These are phyloP conservation scores for Aphidius ervi DNA, from an alignment of 1,140 invertebrate genomes.

Conservation along the genomic window DNA sequence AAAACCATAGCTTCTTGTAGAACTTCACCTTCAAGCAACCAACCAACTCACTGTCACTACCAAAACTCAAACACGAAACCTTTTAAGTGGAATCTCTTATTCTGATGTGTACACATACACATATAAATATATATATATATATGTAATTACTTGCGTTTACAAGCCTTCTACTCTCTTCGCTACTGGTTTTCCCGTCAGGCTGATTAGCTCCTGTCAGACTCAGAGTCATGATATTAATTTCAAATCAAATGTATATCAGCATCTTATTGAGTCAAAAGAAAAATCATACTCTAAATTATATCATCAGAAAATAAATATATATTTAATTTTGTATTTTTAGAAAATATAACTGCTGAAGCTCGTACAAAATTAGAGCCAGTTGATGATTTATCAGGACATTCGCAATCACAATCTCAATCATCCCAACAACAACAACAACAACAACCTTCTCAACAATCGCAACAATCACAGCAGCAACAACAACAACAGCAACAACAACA, in stretches of 20 bases:
- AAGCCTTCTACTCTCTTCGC: constrained; percentile 12
- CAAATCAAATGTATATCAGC: constrained; percentile 38
- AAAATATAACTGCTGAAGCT: constrained; percentile 45
- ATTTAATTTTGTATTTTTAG: constrained; percentile 25
- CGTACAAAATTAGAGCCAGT: constrained; percentile 46
- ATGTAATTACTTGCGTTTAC: too few relatives aligned
- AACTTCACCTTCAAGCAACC: constrained; percentile 24
- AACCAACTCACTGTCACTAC: constrained; percentile 49
- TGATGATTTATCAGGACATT: constrained; percentile 54
- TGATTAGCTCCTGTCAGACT: constrained; percentile 54
- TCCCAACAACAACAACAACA: constrained; percentile 48
- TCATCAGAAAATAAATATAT: too few relatives aligned
- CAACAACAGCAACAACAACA: constrained; percentile 45
- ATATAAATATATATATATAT: not conserved
- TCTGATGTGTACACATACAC: constrained; percentile 46
- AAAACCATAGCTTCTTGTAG: too few relatives aligned
- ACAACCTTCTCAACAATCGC: not conserved
- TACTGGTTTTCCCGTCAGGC: constrained; percentile 16
- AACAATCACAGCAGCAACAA: constrained; percentile 37
- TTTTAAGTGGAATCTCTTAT: constrained; percentile 56
- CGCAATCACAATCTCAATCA: constrained; percentile 41
- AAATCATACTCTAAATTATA: too few relatives aligned
- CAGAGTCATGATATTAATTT: constrained; percentile 55
- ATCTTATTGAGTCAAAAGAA: too few relatives aligned
- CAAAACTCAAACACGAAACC: constrained; percentile 55